Percentiles rank a stretch among this genome's conserved stretches.
phyloP scores from a whole-genome alignment of 92 coral and sea anemone species.

The Umimayanthus chanpuru region DNA sequence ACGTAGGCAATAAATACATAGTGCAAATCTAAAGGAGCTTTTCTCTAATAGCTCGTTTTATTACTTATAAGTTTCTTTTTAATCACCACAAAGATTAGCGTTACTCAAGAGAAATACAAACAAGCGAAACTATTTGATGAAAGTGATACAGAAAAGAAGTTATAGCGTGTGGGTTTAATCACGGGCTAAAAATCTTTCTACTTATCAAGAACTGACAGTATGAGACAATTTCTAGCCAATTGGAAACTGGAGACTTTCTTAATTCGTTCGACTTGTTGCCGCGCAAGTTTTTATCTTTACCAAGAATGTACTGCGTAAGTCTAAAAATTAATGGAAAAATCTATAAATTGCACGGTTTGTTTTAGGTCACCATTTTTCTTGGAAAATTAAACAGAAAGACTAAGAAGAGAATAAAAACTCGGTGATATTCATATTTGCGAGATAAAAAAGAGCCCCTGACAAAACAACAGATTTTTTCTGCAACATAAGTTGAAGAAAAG shows the following conservation, averaged over 20 bases:
- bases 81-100: slow-evolving; percentile 40
- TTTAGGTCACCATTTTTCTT: not conserved
- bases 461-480: not conserved
- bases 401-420: not conserved
- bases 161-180: slow-evolving; percentile 12
- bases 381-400: not conserved
- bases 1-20: slow-evolving; percentile 32
- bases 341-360: not conserved
- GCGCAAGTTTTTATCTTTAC: slow-evolving; percentile 19
- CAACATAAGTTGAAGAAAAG: not conserved
- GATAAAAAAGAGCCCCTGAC: not conserved
- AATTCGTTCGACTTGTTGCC: slow-evolving; percentile 16
- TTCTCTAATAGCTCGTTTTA: slow-evolving; percentile 39
- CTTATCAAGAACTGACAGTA: not conserved
- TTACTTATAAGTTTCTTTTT: slow-evolving; percentile 44
- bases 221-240: slow-evolving; percentile 6
- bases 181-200: not conserved
- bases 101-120: slow-evolving; percentile 31
- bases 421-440: slow-evolving; percentile 4
- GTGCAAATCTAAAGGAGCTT: slow-evolving; percentile 40
- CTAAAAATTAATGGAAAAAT: not conserved
- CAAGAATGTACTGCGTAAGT: slow-evolving; percentile 13
- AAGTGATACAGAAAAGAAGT: slow-evolving; percentile 1
- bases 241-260: not conserved
- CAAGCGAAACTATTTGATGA: slow-evolving; percentile 3